These are phyloP conservation scores for Drosophila pectinifera DNA, from an alignment of 1,140 invertebrate genomes.

Conservation along the genomic window DNA sequence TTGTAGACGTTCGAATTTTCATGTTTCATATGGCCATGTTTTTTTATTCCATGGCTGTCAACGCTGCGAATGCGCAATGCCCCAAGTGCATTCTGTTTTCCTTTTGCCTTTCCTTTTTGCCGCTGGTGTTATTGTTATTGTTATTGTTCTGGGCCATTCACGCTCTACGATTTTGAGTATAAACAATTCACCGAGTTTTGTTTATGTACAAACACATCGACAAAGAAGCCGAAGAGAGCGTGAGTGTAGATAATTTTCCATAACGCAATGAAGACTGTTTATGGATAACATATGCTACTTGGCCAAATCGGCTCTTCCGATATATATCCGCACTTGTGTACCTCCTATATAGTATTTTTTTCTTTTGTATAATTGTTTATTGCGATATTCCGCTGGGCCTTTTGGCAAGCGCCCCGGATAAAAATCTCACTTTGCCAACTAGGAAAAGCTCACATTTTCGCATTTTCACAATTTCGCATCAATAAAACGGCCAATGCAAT, in stretches of 20 bases:
- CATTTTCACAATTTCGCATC: conserved; percentile 56
- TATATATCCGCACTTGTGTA: conserved; percentile 27
- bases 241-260: conserved; percentile 59
- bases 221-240: conserved; percentile 6
- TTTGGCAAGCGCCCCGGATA: conserved; percentile 55
- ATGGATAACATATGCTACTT: conserved; percentile 71
- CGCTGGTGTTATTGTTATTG: conserved; percentile 31
- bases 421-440: conserved; percentile 69
- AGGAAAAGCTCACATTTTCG: conserved; percentile 70
- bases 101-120: conserved; percentile 4
- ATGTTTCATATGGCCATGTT: conserved; percentile 28
- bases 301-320: conserved; percentile 36
- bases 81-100: conserved; percentile 17
- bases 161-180: conserved; percentile 65
- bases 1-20: conserved; percentile 5
- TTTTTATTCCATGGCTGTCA: conserved; percentile 51
- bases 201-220: conserved; percentile 63
- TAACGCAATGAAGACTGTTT: conserved; percentile 66
- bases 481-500: conserved; percentile 44
- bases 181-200: conserved; percentile 69
- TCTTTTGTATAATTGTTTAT: conserved; percentile 61
- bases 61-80: conserved; percentile 65
- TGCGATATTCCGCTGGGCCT: conserved; percentile 49
- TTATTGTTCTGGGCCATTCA: conserved; percentile 61
- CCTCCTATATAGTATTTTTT: conserved; percentile 18